A percentile compares a stretch with the other conserved stretches of the same genome.
These are phyloP conservation scores for Loripinus fragilis DNA, from an alignment of 2,888 invertebrate species.

Conservation along the genomic window DNA sequence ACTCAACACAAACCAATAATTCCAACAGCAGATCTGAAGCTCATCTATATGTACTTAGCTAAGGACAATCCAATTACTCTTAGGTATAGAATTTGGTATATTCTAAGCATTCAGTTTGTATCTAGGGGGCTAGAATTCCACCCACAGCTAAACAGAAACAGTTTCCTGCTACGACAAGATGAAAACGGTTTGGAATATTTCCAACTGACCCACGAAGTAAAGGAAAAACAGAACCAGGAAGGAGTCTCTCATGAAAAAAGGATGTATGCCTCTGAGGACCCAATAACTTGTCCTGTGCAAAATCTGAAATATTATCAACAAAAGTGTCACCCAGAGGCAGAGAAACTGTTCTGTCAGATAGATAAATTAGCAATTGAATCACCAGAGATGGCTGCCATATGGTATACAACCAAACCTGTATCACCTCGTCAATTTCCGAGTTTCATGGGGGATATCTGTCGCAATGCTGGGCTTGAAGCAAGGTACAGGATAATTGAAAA, in stretches of 20 bases:
- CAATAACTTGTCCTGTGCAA: background rate
- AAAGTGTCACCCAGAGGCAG: background rate
- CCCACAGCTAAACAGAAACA: conserved; percentile 18
- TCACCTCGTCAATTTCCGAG: too few species aligned
- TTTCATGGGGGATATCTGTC: too few species aligned
- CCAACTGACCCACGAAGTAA: conserved; percentile 11
- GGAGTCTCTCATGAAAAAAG: conserved; percentile 21
- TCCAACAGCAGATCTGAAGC: too few species aligned
- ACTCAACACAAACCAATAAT: too few species aligned
- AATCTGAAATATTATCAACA: background rate
- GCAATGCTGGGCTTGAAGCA: background rate
- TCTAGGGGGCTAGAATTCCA: conserved; percentile 28
- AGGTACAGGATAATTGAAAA: too few species aligned
- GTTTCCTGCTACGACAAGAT: background rate
- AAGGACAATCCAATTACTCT: background rate
- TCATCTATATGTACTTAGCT: too few species aligned
- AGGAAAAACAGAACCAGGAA: conserved; percentile 22
- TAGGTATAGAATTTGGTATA: conserved; percentile 29
- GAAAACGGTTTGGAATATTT: conserved; percentile 15
- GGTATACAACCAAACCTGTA: background rate
- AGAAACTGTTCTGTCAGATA: background rate
- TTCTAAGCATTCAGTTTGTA: conserved; percentile 27
- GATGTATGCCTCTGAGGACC: conserved; percentile 28
- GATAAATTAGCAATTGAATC: background rate
- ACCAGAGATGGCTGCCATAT: background rate